These are phyloP conservation scores for Tribolium castaneum DNA, from an alignment of 1,140 invertebrate genomes.

Conservation along the genomic window DNA sequence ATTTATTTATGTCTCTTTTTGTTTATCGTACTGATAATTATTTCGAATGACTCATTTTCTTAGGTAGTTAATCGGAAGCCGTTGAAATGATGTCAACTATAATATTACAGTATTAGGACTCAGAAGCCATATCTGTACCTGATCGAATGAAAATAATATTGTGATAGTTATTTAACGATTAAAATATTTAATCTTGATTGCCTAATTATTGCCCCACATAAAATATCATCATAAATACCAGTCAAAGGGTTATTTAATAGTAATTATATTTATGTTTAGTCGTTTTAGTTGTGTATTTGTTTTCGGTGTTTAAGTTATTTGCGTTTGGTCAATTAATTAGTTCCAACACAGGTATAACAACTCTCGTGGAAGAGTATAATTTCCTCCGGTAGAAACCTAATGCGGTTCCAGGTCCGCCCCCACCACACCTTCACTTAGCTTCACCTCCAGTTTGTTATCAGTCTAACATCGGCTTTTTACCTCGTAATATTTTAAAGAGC, in stretches of 20 bases:
- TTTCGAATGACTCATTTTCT: background rate
- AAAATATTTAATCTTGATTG: background rate
- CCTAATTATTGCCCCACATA: too few species aligned
- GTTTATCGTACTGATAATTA: too few species aligned
- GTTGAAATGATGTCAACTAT: background rate
- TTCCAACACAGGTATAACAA: too few species aligned
- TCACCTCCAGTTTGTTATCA: constrained; percentile 46
- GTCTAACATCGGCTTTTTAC: constrained; percentile 19
- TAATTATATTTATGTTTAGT: too few species aligned
- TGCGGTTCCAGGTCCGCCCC: background rate
- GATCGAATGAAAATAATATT: background rate
- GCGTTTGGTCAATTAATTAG: too few species aligned
- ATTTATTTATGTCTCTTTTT: too few species aligned
- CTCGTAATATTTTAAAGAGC: constrained; percentile 2
- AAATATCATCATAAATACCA: too few species aligned
- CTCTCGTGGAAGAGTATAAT: too few species aligned
- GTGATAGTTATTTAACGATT: background rate
- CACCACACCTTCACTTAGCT: constrained; percentile 19
- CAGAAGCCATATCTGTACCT: background rate
- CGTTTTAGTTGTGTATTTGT: too few species aligned
- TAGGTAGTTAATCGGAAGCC: background rate
- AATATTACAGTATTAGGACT: background rate
- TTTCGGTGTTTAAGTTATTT: too few species aligned
- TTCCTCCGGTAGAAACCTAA: background rate
- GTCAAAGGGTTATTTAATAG: too few species aligned